Base-by-base conservation (phyloP, 2,797 vertebrate species). In the Sebastes jordani region DNA sequence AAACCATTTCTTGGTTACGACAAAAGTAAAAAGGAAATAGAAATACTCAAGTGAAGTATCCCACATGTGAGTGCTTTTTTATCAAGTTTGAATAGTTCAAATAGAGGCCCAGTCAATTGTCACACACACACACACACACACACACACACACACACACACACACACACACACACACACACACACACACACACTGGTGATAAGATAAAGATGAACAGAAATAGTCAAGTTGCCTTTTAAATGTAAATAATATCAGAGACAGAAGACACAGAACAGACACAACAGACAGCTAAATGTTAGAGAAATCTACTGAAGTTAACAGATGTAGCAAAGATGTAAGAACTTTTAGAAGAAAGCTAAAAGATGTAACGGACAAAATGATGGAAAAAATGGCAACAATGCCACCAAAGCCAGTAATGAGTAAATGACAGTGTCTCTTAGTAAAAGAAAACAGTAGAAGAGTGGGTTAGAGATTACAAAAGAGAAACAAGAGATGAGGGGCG, bases 371-470 rank as follows among this genome's bases (percentile, higher is more conserved):
- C 46, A 54, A 46, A 72, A 61, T 27, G 3, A 36, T 29, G 42
- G 23, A 56, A 54, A 55, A 74, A 22, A 54, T 27, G 16, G 3
- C 10, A 58, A 70, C 11, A 58, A 23, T 52, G 49, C 3, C 13
- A 56, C 29, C 23, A 14, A 71, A 84, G 38, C n/a, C 67, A 29
- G n/a, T 23, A 63, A 42, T 63, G 23, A 67, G 68, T 34, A 61
- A 70, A 73, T 61, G 0, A n/a, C 16, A 2, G 52, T 4, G 22
- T 65, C 54, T 82, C 6, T 23, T 55, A 36, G n/a, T 63, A 25
- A 84, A 78, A 82, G 32, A 62, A 62, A 82, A 75, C 20, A 68
- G 42, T 42, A 69, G n/a, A 75, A 75, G 72, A 20, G 20, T 3
- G 25, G 8, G 11, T 71, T 11, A 20, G 25, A 78, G 46, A 67